Conservation (phyloP, 2,797 vertebrate species). For the Gastrophryne carolinensis region DNA sequence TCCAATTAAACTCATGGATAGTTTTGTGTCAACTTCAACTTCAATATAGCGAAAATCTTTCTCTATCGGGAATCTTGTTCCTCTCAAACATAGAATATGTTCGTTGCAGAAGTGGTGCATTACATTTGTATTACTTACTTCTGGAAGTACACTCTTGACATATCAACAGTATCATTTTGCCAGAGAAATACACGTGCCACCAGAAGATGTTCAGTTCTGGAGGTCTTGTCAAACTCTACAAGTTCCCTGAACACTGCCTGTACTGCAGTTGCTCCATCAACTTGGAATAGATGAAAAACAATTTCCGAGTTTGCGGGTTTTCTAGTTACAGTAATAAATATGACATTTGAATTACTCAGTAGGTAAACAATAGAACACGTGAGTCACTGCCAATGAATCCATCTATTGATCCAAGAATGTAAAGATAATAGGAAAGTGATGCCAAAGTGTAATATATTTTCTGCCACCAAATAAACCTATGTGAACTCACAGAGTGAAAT, state of each 20-base stretch:
- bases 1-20: too few relatives aligned
- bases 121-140: background rate
- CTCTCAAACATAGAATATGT: too few relatives aligned
- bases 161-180: background rate
- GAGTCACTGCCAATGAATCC: background rate
- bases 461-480: background rate
- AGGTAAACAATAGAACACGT: background rate
- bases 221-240: background rate
- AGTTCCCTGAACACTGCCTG: background rate
- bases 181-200: background rate
- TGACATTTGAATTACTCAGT: background rate
- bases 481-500: background rate
- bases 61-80: too few relatives aligned
- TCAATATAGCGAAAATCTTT: too few relatives aligned
- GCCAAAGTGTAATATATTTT: too few relatives aligned
- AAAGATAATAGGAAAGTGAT: background rate
- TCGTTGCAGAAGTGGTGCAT: too few relatives aligned
- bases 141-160: background rate
- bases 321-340: background rate
- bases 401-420: background rate
- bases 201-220: background rate
- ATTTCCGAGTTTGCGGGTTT: background rate
- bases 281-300: background rate
- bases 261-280: background rate
- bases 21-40: too few relatives aligned